A percentile compares a stretch with the other conserved stretches of the same genome.
Conservation (phyloP, 2,888 invertebrate genomes). For the Dysmachus trigonus region DNA sequence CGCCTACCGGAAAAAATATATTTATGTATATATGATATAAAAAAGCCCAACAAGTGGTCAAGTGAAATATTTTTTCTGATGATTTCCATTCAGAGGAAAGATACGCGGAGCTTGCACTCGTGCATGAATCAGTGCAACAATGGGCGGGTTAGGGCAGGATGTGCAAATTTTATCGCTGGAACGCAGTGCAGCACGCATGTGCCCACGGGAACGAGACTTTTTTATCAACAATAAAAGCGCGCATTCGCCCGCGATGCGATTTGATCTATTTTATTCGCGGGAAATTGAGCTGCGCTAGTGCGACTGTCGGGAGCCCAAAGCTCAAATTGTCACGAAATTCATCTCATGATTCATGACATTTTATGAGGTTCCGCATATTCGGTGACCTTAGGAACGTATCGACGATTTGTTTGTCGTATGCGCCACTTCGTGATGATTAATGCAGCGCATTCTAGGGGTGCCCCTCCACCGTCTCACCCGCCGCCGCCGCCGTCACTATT, state of each 20-base stretch:
- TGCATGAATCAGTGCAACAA: not conserved
- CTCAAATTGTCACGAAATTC: slow-evolving; percentile 1
- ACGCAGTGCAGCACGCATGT: not conserved
- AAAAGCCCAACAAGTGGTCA: not conserved
- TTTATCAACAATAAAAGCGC: not conserved
- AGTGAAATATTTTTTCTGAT: not conserved
- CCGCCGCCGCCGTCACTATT: not conserved
- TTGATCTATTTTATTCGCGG: not conserved
- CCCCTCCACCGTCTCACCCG: too few relatives aligned
- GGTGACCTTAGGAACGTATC: not conserved
- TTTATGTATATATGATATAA: not conserved
- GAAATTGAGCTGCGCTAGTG: not conserved
- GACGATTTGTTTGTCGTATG: not conserved
- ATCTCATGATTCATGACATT: not conserved
- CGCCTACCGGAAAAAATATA: not conserved
- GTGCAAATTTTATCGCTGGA: not conserved
- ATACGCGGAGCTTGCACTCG: not conserved
- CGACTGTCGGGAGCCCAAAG: not conserved
- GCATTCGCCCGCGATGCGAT: not conserved
- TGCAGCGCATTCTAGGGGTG: not conserved
- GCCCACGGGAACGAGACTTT: not conserved
- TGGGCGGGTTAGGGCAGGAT: not conserved
- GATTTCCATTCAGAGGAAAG: not conserved
- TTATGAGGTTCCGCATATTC: not conserved
- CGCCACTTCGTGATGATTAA: not conserved